A percentile compares a stretch with the other conserved stretches of the same genome.
These are phyloP conservation scores for Gambelia wislizenii DNA, from an alignment of 2,797 vertebrate species.

Conservation along the genomic window DNA sequence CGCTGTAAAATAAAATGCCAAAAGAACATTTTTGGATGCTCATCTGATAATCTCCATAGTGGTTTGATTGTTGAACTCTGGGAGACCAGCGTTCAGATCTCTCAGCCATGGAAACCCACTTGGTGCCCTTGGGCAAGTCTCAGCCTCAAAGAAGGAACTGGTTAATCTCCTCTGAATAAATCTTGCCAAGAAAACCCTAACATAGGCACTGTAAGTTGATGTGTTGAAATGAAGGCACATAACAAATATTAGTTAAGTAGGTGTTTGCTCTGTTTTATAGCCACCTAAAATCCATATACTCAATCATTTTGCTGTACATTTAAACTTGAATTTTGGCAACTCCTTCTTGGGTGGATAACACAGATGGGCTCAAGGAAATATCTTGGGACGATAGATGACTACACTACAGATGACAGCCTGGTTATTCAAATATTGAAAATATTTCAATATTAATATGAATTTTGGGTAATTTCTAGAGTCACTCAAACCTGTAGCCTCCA, in stretches of 20 bases:
- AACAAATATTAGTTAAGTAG: background rate
- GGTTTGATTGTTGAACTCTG: too few relatives aligned
- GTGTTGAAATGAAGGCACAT: too few relatives aligned
- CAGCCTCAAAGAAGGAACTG: too few relatives aligned
- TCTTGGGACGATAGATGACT: background rate
- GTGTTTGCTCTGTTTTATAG: background rate
- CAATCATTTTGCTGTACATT: background rate
- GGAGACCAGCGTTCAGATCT: too few relatives aligned
- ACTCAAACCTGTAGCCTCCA: background rate
- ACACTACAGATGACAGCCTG: background rate
- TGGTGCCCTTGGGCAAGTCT: too few relatives aligned
- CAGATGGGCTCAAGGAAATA: background rate
- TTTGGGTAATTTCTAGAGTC: conserved; percentile 23
- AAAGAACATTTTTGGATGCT: too few relatives aligned
- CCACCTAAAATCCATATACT: background rate
- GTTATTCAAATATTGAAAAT: background rate
- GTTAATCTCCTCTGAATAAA: too few relatives aligned
- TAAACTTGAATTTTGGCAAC: background rate
- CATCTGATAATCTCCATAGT: too few relatives aligned
- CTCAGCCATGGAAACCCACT: too few relatives aligned
- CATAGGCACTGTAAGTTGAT: too few relatives aligned
- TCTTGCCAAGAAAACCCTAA: too few relatives aligned
- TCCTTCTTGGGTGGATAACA: background rate
- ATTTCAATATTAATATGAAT: background rate
- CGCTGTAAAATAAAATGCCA: too few relatives aligned